Conservation (phyloP, 2,888 invertebrate genomes). For the Drosophila dives region DNA sequence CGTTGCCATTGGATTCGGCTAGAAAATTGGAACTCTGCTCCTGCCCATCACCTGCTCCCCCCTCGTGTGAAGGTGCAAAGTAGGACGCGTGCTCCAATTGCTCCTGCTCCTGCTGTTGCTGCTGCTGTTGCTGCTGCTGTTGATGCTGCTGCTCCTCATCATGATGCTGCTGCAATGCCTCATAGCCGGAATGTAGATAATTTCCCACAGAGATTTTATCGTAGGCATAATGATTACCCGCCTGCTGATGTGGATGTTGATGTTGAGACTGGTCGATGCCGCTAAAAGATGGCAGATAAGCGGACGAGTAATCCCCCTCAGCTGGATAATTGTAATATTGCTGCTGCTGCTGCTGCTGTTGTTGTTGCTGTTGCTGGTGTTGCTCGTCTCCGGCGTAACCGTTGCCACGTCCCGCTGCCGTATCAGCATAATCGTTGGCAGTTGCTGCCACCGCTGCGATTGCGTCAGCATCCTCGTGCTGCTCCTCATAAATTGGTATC, state of each 20-base stretch:
- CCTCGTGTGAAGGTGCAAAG: constrained; percentile 37
- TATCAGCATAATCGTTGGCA: constrained; percentile 66
- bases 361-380: constrained; percentile 64
- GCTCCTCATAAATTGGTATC: constrained; percentile 83
- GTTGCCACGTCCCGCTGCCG: constrained; percentile 25
- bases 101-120: constrained; percentile 51
- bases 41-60: constrained; percentile 50
- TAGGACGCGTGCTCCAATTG: constrained; percentile 47
- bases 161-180: constrained; percentile 52
- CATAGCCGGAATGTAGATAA: constrained; percentile 75
- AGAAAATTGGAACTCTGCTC: constrained; percentile 71
- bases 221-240: constrained; percentile 59
- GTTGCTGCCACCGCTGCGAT: constrained; percentile 65
- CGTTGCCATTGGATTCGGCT: constrained; percentile 59
- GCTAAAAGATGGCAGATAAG: constrained; percentile 66
- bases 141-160: constrained; percentile 52
- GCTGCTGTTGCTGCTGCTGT: constrained; percentile 56
- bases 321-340: constrained; percentile 75
- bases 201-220: constrained; percentile 83
- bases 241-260: constrained; percentile 37
- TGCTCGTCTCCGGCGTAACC: constrained; percentile 46
- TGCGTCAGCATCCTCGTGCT: constrained; percentile 74
- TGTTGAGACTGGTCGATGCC: constrained; percentile 51
- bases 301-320: constrained; percentile 61
- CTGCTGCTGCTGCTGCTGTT: constrained; percentile 58